Evolutionary conservation across 2,888 invertebrate genomes (phyloP).

Genomic region (Elmis aenea): DNA sequence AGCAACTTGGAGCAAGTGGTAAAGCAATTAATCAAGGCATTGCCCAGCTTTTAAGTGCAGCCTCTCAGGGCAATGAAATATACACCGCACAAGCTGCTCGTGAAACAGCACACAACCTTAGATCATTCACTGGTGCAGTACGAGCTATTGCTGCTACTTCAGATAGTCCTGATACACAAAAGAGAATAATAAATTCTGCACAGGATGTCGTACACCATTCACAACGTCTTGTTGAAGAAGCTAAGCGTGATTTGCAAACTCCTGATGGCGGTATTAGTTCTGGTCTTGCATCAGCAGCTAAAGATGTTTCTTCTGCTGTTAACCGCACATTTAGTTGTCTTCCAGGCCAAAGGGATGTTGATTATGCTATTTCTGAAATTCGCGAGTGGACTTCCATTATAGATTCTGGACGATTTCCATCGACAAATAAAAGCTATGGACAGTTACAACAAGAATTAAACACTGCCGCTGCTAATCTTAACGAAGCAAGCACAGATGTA

Average conservation of each 20-base stretch:
- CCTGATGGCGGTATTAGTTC: slow-evolving; percentile 61
- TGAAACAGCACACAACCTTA: slow-evolving; percentile 72
- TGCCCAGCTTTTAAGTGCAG: slow-evolving; percentile 81
- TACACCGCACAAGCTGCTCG: slow-evolving; percentile 78
- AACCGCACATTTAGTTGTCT: slow-evolving; percentile 75
- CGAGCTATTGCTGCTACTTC: slow-evolving; percentile 74
- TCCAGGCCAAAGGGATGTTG: slow-evolving; percentile 93
- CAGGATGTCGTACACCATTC: slow-evolving; percentile 78
- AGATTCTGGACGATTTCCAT: slow-evolving; percentile 70
- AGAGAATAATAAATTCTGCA: slow-evolving; percentile 62
- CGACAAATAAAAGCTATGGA: slow-evolving; percentile 65
- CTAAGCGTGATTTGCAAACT: slow-evolving; percentile 66
- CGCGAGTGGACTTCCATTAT: slow-evolving; percentile 70
- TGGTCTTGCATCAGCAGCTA: slow-evolving; percentile 66
- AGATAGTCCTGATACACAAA: slow-evolving; percentile 52
- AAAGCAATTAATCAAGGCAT: slow-evolving; percentile 79
- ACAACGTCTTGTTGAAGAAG: slow-evolving; percentile 73
- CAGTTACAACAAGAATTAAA: slow-evolving; percentile 83
- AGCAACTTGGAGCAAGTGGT: slow-evolving; percentile 56
- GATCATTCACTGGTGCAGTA: slow-evolving; percentile 60
- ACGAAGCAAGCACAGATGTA: slow-evolving; percentile 77
- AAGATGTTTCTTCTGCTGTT: slow-evolving; percentile 58
- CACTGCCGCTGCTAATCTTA: slow-evolving; percentile 76
- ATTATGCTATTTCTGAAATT: slow-evolving; percentile 78
- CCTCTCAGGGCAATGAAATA: slow-evolving; percentile 73